Base-by-base conservation (phyloP, 2,113 vertebrate genomes). In the Psittacula cyanocephala region DNA sequence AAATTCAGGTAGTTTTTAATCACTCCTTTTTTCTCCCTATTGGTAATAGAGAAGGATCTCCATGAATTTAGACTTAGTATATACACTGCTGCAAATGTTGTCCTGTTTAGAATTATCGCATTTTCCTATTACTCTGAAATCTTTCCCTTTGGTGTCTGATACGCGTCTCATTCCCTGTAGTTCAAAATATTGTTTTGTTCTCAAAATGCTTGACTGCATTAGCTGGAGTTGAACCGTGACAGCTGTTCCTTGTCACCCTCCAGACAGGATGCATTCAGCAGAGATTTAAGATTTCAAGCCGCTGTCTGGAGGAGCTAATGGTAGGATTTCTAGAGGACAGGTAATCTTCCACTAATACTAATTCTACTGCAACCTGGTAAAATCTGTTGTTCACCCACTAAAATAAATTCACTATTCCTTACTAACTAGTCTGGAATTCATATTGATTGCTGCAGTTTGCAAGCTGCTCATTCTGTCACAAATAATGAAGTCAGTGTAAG, bases 171-270 rank as follows among this genome's bases (percentile, higher is more conserved):
- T 39, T 79, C 67, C 29, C 39, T 71, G 63, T 69, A 91, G 77
- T 16, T 71, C 35, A 63, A 28, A 69, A 31, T 64, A n/a, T 49
- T 84, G 81, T 15, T 35, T 24, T 81, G 78, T 22, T 93, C 81
- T 95, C 76, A 39, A 24, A 88, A n/a, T 46, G 44, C 89, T 83
- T 76, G 78, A 71, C 81, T 82, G 44, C 37, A 47, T 49, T 76
- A 96, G 57, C 59, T 14, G 1, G 72, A 77, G 75, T 65, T 55
- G 74, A 64, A 52, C 81, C 3, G 9, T 52, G 80, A 79, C 86
- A 92, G 91, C 93, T 96, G 95, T 85, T 92, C 86, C 88, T 77
- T 84, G 89, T 53, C 93, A 88, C 95, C 92, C 85, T 77, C 67
- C 46, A 83, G 39, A 76, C 75, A 93, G 83, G 65, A 64, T 31